Evolutionary conservation across 2,888 invertebrate species (phyloP), one percentile per base, ranked within the genome.

Genomic region (Patella ulyssiponensis): DNA sequence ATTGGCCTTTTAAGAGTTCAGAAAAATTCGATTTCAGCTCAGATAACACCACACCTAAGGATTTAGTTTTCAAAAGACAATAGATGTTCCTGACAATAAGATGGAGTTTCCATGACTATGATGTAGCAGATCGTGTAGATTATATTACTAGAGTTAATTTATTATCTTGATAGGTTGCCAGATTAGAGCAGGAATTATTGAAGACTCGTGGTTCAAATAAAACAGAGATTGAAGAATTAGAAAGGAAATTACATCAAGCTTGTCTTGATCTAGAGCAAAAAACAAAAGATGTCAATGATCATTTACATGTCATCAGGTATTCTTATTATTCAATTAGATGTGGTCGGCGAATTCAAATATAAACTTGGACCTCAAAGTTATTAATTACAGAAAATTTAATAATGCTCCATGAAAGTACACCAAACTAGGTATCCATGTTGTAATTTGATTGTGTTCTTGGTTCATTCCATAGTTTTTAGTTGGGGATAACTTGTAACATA

Each of bases 171-270:
- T 80, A 90, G 89, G 82, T 90, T 58, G 85, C 85, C 1, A 82
- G 79, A 15, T 75, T 87, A n/a, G 89, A 90, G 79, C 88, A 88
- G 76, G 84, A 86, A 80, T 80, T 89, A 73, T 78, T 88, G 77
- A 83, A 83, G 58, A 87, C 87, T 52, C 86, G 88, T 75, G 80
- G 86, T 2, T 83, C 85, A 69, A 86, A 84, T 80, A 83, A 86
- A 85, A 83, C 85, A 71, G 89, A 90, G 75, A 80, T 85, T 53
- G 84, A 86, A 72, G 81, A 80, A 11, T 79, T 88, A 83, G 88
- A 89, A 75, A 83, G 80, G 51, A 87, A 89, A 64, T 80, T 89
- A 17, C 81, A 85, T 27, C 86, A 87, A 74, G 87, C 88, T 0
- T 85, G 87, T 79, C 81, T 82, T 69, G 87, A 88, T 70, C 74